phyloP scores from a whole-genome alignment of 2,797 vertebrate genomes.

The Corythornis leucogaster region DNA sequence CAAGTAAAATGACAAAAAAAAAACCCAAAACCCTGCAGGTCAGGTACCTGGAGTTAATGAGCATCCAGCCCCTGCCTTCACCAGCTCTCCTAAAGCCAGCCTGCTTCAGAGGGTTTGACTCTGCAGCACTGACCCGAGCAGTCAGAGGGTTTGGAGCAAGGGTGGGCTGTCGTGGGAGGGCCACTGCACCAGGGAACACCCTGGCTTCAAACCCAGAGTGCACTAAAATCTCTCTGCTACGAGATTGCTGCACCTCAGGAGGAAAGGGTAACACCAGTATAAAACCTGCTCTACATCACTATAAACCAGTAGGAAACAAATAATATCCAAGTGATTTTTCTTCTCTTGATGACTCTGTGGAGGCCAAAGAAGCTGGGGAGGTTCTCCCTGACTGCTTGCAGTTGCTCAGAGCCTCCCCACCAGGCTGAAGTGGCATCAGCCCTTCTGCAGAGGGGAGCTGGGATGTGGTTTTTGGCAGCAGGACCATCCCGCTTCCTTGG shows the following conservation, averaged over 20 bases:
- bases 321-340: neutral
- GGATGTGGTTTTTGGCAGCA: neutral
- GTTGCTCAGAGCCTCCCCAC: neutral
- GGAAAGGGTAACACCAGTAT: neutral
- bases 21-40: neutral
- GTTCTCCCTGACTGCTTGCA: neutral
- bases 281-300: neutral
- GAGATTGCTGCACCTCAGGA: neutral
- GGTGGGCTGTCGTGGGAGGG: neutral
- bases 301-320: neutral
- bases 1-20: neutral
- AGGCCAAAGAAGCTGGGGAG: neutral
- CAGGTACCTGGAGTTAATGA: neutral
- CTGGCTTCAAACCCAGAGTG: neutral
- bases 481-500: conserved; percentile 11
- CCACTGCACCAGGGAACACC: neutral
- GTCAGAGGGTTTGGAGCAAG: fast-evolving
- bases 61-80: neutral
- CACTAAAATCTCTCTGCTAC: neutral
- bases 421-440: neutral
- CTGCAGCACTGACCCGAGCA: neutral
- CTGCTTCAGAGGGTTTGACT: neutral
- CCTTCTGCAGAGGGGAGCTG: neutral
- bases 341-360: neutral
- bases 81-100: fast-evolving